Percentiles rank a stretch among this genome's conserved stretches.
phyloP scores from a whole-genome alignment of 1,140 invertebrate species.

The Solen grandis region DNA sequence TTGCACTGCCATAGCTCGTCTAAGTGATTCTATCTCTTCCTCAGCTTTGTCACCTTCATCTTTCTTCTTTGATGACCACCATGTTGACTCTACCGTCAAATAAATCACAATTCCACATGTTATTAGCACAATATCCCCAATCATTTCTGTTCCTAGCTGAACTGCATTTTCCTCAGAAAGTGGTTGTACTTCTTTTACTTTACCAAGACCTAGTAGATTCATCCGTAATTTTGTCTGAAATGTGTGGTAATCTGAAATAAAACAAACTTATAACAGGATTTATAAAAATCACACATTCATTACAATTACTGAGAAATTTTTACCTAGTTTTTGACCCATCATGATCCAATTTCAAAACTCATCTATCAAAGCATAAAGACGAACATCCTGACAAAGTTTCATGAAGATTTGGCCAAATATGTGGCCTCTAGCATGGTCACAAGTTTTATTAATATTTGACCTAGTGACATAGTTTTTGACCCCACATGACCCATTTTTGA shows the following conservation, averaged over 20 bases:
- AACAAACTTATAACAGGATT: too few species aligned
- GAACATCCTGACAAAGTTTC: too few species aligned
- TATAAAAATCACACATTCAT: too few species aligned
- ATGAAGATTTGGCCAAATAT: too few species aligned
- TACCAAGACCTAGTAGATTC: slow-evolving; percentile 10
- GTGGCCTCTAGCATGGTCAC: too few species aligned
- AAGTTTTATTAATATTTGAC: too few species aligned
- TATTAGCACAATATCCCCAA: slow-evolving; percentile 27
- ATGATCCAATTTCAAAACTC: too few species aligned
- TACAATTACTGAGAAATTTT: too few species aligned
- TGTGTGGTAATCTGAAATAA: slow-evolving; percentile 35
- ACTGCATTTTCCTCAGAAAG: slow-evolving; percentile 39
- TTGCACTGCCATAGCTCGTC: slow-evolving; percentile 15
- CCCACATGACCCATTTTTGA: too few species aligned
- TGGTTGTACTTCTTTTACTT: slow-evolving; percentile 39
- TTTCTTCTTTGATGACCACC: not conserved
- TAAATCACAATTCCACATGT: slow-evolving; percentile 34
- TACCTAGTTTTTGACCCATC: too few species aligned
- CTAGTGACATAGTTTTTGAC: too few species aligned
- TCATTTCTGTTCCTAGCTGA: slow-evolving; percentile 27
- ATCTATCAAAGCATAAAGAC: too few species aligned
- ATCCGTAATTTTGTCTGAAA: not conserved
- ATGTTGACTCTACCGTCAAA: not conserved
- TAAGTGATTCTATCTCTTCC: slow-evolving; percentile 27
- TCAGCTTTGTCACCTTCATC: slow-evolving; percentile 8